A percentile compares a stretch with the other conserved stretches of the same genome.
These are phyloP conservation scores for Lethrus apterus DNA, from an alignment of 1,140 invertebrate genomes.

Conservation along the genomic window DNA sequence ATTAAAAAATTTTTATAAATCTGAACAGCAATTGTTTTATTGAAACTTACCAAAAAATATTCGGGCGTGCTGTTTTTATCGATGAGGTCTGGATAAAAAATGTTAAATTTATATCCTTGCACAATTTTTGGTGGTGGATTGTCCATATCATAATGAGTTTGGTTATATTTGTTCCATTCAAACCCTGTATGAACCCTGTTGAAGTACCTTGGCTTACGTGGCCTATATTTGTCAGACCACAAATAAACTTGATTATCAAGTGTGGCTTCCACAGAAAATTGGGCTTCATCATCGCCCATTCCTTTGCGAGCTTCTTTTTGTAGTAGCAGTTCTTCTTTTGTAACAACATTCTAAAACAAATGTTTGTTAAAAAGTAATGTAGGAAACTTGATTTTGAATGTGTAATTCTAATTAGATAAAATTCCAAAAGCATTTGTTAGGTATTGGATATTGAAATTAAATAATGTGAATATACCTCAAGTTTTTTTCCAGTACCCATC, in stretches of 20 bases:
- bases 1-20: too few species aligned
- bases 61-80: conserved; percentile 91
- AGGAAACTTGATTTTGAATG: conserved; percentile 4
- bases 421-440: too few species aligned
- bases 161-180: conserved; percentile 99
- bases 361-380: conserved; percentile 14
- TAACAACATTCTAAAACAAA: conserved; percentile 43
- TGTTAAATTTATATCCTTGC: conserved; percentile 99
- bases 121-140: conserved; percentile 99
- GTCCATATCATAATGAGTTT: conserved; percentile 99
- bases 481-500: conserved; percentile 47
- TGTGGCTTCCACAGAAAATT: conserved; percentile 86
- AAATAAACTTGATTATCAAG: conserved; percentile 83
- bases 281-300: conserved; percentile 82
- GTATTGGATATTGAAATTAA: too few species aligned
- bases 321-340: conserved; percentile 55
- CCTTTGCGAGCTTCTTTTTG: conserved; percentile 78
- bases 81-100: conserved; percentile 99
- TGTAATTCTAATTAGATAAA: too few species aligned
- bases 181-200: conserved; percentile 95
- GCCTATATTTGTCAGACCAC: conserved; percentile 98
- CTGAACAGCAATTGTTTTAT: too few species aligned
- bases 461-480: conserved; percentile 43
- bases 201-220: conserved; percentile 95
- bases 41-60: conserved; percentile 71